Base-by-base conservation (phyloP, 1,140 invertebrate species). In the Chionoecetes opilio region DNA sequence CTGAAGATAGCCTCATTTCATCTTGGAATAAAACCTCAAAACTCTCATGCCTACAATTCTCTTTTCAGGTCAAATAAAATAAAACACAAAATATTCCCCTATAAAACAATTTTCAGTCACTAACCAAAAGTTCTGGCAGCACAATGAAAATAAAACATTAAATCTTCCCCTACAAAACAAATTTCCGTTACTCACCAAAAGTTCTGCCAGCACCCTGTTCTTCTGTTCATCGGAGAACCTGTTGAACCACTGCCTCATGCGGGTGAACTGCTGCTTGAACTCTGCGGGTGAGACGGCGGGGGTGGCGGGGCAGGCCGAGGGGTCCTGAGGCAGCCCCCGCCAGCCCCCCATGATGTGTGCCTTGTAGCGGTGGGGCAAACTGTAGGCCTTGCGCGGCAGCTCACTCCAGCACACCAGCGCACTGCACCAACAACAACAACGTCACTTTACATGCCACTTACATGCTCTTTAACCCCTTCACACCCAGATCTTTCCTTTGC, bases 191-290 rank as follows among this genome's bases (percentile, higher is more conserved):
- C 97, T 97, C 96, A 97, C 97, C 96, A 97, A 92, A 11, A 97
- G 95, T 84, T 97, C 96, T 96, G 97, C 97, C 29, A 97, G 96
- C n/a, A 97, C 93, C 35, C 97, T 96, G 96, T 97, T 97, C 95
- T 97, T 97, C 95, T 97, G 97, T 94, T 97, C 97, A 97, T 97
- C 97, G 94, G 96, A 97, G 94, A 97, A 97, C 92, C 97, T 97
- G 86, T 96, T 96, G 96, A 97, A 97, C 97, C 97, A 97, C 82
- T 95, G 94, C 82, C 95, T 75, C 93, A 96, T 95, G 8, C 93
- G 89, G 8, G 91, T 95, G 37, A 96, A 96, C 35, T 95, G 84
- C 34, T 96, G 94, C 82, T 96, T 95, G 93, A 96, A 96, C 46
- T 94, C 93, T 93, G 92, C 93, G n/a, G 95, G 91, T n/a, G 89